Evolutionary conservation across 2,113 vertebrate species (phyloP).

Genomic region (Pandion haliaetus): DNA sequence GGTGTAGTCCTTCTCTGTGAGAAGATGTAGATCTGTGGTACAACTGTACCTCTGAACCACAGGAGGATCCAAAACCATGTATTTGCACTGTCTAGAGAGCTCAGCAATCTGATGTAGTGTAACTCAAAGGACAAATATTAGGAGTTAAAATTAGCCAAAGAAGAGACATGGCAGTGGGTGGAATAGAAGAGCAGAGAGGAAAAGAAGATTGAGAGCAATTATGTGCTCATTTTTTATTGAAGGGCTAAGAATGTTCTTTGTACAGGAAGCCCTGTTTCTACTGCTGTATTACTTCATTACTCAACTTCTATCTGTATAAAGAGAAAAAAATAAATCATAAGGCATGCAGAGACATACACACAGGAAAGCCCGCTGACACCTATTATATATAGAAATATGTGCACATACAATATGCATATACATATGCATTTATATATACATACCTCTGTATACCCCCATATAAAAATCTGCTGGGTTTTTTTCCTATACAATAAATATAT

Average conservation of each 20-base stretch:
- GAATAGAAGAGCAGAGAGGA: not conserved
- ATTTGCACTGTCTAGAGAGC: not conserved
- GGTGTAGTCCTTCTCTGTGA: not conserved
- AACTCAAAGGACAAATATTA: not conserved
- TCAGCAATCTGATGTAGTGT: not conserved
- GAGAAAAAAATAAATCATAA: not conserved
- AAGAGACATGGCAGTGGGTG: not conserved
- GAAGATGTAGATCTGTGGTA: not conserved
- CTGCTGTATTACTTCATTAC: not conserved
- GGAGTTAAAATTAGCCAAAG: not conserved
- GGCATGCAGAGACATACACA: not conserved
- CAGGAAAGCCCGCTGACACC: not conserved
- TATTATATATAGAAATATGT: not conserved
- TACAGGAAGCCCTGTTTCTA: not conserved
- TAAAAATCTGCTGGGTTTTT: not conserved
- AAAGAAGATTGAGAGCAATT: not conserved
- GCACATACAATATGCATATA: not conserved
- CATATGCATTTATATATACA: not conserved
- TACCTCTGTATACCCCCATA: not conserved
- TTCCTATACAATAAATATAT: not conserved
- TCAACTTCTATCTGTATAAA: not conserved
- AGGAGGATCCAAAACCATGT: not conserved
- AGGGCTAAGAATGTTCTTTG: not conserved
- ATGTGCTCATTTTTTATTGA: not conserved
- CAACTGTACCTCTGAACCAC: not conserved